Evolutionary conservation across 2,113 vertebrate species (phyloP).

Genomic region (Oenanthe melanoleuca): DNA sequence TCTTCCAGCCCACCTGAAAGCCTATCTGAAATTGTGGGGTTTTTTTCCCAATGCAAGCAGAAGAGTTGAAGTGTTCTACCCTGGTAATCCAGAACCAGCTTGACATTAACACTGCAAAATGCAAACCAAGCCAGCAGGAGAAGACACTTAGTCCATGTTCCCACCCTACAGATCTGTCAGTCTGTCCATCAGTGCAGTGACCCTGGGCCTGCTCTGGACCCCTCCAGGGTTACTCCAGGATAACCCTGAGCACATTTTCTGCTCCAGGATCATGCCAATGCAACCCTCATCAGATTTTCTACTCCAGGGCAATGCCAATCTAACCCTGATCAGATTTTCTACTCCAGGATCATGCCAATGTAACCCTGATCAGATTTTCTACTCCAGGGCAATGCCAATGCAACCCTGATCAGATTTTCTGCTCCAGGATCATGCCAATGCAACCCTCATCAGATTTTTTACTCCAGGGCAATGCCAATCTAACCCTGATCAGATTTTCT

Average conservation of each 20-base stretch:
- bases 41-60: rapidly evolving
- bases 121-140: not conserved
- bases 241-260: not conserved
- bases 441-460: not conserved
- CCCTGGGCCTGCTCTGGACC: not conserved
- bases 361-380: not conserved
- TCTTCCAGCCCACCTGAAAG: not conserved
- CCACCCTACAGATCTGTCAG: not conserved
- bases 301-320: not conserved
- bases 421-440: not conserved
- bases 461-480: not conserved
- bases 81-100: not conserved
- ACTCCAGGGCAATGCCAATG: not conserved
- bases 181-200: not conserved
- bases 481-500: not conserved
- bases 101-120: rapidly evolving
- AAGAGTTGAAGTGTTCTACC: not conserved
- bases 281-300: not conserved
- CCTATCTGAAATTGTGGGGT: not conserved
- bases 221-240: not conserved
- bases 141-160: not conserved
- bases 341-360: not conserved
- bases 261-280: not conserved
- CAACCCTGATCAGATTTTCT: not conserved
- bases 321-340: not conserved